phyloP scores from a whole-genome alignment of 1,140 invertebrate genomes.

The Contarinia nasturtii region DNA sequence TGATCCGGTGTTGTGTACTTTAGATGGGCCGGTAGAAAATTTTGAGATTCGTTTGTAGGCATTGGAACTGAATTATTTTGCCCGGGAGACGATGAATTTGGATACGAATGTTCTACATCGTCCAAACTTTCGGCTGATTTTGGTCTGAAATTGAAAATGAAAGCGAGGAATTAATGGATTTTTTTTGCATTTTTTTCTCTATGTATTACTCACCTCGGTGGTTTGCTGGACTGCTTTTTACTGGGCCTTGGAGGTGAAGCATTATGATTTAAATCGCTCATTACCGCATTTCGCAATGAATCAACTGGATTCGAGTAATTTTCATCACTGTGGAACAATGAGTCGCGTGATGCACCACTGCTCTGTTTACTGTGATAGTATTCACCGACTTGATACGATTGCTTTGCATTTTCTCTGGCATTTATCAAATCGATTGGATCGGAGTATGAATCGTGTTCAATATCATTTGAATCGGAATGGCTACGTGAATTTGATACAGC shows the following conservation, averaged over 20 bases:
- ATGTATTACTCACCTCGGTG: constrained; percentile 13
- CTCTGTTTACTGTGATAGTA: constrained; percentile 3
- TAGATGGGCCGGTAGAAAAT: too few species aligned
- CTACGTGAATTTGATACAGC: constrained; percentile 7
- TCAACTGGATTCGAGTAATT: constrained; percentile 24
- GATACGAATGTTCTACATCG: constrained; percentile 18
- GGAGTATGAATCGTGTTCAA: constrained; percentile 19
- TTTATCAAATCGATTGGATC: constrained; percentile 18
- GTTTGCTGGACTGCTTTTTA: constrained; percentile 15
- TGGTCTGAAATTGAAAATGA: constrained; percentile 5
- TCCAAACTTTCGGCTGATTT: constrained; percentile 1
- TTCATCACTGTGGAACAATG: constrained; percentile 11
- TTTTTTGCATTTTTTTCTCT: constrained; percentile 7
- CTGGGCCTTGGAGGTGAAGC: constrained; percentile 10
- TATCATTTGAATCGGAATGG: background rate
- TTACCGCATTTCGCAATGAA: constrained; percentile 12
- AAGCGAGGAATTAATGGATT: constrained; percentile 3
- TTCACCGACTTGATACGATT: constrained; percentile 7
- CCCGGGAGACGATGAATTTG: constrained; percentile 25
- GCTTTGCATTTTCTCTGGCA: constrained; percentile 13
- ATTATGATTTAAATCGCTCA: constrained; percentile 13
- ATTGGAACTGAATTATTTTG: background rate
- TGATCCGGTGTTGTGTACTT: background rate
- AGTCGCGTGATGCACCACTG: background rate
- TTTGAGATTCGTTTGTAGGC: background rate